These are phyloP conservation scores for Silurus aristotelis DNA, from an alignment of 2,797 vertebrate species.

Conservation along the genomic window DNA sequence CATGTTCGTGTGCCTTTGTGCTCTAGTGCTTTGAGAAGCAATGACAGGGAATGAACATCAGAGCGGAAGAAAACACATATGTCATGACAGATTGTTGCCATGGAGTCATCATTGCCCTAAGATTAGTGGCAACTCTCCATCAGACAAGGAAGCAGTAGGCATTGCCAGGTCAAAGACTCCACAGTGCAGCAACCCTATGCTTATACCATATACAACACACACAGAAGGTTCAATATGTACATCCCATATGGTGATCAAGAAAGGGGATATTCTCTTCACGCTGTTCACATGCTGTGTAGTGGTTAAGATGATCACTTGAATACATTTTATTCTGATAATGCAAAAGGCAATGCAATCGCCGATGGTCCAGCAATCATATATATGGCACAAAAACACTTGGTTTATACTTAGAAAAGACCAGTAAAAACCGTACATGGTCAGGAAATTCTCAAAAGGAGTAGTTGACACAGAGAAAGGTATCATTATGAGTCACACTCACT, in stretches of 20 bases:
- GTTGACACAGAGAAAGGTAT: conserved; percentile 52
- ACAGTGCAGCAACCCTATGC: conserved; percentile 20
- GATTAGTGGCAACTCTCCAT: conserved; percentile 54
- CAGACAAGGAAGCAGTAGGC: conserved; percentile 39
- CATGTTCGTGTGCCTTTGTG: conserved; percentile 16
- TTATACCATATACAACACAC: background rate
- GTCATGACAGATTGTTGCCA: conserved; percentile 59
- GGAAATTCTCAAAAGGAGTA: conserved; percentile 24
- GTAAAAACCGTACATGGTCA: conserved; percentile 25
- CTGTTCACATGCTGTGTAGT: background rate
- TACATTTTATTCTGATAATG: background rate
- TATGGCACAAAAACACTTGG: background rate
- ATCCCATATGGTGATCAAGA: background rate
- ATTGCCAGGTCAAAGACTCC: conserved; percentile 29
- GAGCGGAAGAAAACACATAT: conserved; percentile 57
- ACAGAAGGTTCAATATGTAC: background rate
- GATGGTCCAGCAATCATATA: conserved; percentile 35
- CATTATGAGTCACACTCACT: conserved; percentile 55
- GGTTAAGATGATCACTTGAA: background rate
- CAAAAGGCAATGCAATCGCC: background rate
- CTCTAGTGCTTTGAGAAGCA: background rate
- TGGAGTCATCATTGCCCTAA: conserved; percentile 52
- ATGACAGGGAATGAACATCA: conserved; percentile 52
- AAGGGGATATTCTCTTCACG: background rate
- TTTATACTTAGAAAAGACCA: conserved; percentile 33